These are phyloP conservation scores for Pampusana beccarii DNA, from an alignment of 2,113 vertebrate species.

Conservation along the genomic window DNA sequence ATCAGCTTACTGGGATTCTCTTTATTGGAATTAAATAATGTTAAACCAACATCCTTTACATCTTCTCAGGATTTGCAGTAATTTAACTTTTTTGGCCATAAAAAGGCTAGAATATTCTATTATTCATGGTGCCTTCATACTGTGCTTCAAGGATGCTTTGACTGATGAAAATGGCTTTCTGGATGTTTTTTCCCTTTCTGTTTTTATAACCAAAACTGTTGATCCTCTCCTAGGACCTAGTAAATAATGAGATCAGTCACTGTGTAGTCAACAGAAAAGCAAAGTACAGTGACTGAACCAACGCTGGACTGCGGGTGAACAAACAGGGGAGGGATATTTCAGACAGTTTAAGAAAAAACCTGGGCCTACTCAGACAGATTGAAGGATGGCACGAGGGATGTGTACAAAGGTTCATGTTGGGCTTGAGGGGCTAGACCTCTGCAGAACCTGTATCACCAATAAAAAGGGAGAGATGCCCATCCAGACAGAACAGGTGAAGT, in stretches of 20 bases:
- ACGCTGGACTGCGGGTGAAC: not conserved
- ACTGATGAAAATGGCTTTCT: conserved; percentile 8
- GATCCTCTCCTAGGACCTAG: not conserved
- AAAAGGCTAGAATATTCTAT: not conserved
- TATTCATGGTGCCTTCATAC: not conserved
- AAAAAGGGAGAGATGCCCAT: not conserved
- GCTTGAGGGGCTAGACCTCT: not conserved
- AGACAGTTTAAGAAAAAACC: not conserved
- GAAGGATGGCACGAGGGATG: not conserved
- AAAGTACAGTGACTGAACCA: not conserved
- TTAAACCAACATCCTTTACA: not conserved
- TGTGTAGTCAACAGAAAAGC: not conserved
- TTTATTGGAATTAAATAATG: not conserved
- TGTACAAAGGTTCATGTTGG: not conserved
- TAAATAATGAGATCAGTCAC: not conserved
- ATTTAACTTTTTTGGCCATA: not conserved
- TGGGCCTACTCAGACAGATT: not conserved
- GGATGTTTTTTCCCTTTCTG: not conserved
- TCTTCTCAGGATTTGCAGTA: not conserved
- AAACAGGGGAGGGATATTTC: not conserved
- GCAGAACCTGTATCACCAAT: not conserved
- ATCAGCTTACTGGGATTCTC: not conserved
- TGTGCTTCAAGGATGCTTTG: not conserved
- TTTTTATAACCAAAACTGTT: not conserved
- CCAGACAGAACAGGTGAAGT: not conserved